Evolutionary conservation across 2,113 vertebrate species (phyloP), one percentile per base, ranked within the genome.

Genomic region (Microtus pennsylvanicus): DNA sequence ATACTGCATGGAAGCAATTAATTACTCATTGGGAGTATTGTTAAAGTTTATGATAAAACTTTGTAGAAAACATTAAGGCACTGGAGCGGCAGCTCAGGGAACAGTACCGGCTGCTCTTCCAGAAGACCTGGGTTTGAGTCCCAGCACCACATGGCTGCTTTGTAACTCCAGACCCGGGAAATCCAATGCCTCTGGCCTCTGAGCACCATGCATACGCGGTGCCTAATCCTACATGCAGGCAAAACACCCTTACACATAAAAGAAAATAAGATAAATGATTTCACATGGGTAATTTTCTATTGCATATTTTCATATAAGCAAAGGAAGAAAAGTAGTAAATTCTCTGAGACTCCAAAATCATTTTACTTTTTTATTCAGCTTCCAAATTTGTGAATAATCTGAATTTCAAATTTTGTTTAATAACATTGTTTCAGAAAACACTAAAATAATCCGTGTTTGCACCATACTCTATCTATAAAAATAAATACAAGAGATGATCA

Each of bases 321-420:
- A 87, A 91, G 30, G 47, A 86, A 95, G 42, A 92, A 96, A 96
- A 95, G 72, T 93, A n/a, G 61, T 65, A 96, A 90, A 69, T 90
- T 2, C 17, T 96, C 35, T 94, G 7, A 89, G 35, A 72, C 52
- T 89, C 83, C 28, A 96, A 14, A 96, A 0, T 69, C 11, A 47
- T 77, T 16, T 92, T 94, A 78, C 55, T 91, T 94, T 94, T 95
- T 96, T 80, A 72, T 95, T 86, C 17, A 82, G 17, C 67, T 94
- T 97, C 70, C 63, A 96, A 94, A 89, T 70, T 72, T 83, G 6
- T 95, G 38, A 78, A 76, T 3, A 94, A 7, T 5, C 45, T 82
- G 9, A 24, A 30, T 58, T 81, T 85, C 22, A 94, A 3, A n/a
- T 50, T 78, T 90, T 87, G 19, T 69, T 85, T 89, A 87, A 81